A percentile compares a stretch with the other conserved stretches of the same genome.
Evolutionary conservation across 1,140 invertebrate species (phyloP).

Genomic region (Wiebesia pumilae): DNA sequence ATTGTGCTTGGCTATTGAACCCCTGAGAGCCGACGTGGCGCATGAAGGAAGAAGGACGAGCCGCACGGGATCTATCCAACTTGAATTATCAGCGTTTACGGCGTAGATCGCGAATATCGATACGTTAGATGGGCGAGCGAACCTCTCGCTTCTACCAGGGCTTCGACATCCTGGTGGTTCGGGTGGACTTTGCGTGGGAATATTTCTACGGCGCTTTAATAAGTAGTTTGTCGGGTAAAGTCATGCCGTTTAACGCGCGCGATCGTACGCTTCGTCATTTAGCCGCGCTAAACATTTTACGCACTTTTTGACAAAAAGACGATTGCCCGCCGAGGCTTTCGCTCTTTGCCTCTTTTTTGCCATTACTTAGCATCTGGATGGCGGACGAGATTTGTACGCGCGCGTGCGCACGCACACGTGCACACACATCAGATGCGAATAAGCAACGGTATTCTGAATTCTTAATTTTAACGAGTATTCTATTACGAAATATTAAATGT

Average conservation of each 20-base stretch:
- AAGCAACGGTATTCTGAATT: neutral
- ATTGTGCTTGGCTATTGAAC: constrained; percentile 62
- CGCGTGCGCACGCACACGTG: no score
- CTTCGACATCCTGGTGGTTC: neutral
- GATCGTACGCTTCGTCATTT: neutral
- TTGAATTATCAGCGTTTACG: constrained; percentile 32
- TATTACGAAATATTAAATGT: neutral
- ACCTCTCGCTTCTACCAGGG: neutral
- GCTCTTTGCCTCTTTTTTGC: no score
- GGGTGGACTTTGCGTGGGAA: neutral
- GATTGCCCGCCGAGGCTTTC: neutral
- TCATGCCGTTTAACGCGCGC: no score
- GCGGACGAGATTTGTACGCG: no score
- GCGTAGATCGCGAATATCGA: constrained; percentile 34
- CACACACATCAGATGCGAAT: neutral
- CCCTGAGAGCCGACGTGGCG: constrained; percentile 16
- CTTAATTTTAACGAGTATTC: neutral
- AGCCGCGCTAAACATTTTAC: neutral
- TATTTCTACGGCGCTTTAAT: neutral
- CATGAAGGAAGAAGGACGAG: neutral
- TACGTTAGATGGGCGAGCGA: constrained; percentile 20
- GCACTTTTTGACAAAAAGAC: neutral
- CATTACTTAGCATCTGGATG: no score
- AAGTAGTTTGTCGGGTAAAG: neutral
- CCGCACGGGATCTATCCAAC: neutral